These are phyloP conservation scores for Campoplex nolae DNA, from an alignment of 2,888 invertebrate species.

Conservation along the genomic window DNA sequence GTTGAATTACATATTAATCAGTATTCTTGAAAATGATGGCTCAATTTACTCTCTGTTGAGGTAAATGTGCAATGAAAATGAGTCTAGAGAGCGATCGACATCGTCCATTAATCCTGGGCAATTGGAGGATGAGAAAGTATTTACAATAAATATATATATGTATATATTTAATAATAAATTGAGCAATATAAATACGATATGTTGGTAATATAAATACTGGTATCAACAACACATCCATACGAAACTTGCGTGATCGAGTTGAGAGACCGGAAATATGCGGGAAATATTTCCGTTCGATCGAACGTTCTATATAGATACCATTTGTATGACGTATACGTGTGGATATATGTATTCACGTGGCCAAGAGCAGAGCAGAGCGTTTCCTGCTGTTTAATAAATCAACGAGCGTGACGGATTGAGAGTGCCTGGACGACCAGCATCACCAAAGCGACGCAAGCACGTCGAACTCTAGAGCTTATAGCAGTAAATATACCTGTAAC, in stretches of 20 bases:
- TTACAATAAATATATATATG: too few species aligned
- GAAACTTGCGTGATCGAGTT: conserved; percentile 31
- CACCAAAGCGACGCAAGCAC: conserved; percentile 31
- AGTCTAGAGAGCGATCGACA: too few species aligned
- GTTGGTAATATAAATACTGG: not conserved
- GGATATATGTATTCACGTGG: conserved; percentile 22
- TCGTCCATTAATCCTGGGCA: too few species aligned
- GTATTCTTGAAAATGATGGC: too few species aligned
- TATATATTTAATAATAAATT: not conserved
- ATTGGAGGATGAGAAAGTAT: too few species aligned
- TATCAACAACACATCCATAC: not conserved
- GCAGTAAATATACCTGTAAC: conserved; percentile 31
- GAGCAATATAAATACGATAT: not conserved
- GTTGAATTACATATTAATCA: too few species aligned
- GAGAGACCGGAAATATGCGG: conserved; percentile 33
- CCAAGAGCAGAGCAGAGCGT: conserved; percentile 34
- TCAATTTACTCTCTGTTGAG: too few species aligned
- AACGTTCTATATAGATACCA: not conserved
- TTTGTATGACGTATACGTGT: conserved; percentile 21
- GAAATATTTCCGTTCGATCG: conserved; percentile 55
- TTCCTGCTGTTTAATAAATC: conserved; percentile 68
- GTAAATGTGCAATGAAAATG: too few species aligned
- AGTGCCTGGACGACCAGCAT: conserved; percentile 41
- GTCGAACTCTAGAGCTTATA: conserved; percentile 38
- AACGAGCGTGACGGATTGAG: conserved; percentile 65